Base-by-base conservation (phyloP, 1,140 invertebrate genomes). In the Macrocentrus cingulum region DNA sequence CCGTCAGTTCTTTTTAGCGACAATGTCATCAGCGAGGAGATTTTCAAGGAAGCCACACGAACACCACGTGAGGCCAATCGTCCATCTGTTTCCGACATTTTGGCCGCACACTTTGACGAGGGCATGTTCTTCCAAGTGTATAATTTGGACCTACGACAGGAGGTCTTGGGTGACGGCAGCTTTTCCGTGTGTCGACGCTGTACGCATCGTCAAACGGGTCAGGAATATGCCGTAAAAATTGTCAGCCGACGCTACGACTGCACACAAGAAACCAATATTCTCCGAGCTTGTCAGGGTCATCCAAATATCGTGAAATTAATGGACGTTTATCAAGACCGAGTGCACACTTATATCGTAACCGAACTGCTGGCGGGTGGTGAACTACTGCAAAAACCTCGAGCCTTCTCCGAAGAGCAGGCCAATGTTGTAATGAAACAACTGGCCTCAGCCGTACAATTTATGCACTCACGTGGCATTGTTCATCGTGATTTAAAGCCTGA, bases 401-500 rank as follows among this genome's bases (percentile, higher is more conserved):
- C 81, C 36, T 92, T 92, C 66, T 87, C 85, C 6, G 87, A 91
- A 72, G 69, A 82, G 55, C 84, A 91, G 77, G 85, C 90, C 29
- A 81, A 83, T 64, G 74, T 77, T 58, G 83, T 94, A 29, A 86
- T 94, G 83, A 75, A 81, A 20, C 90, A 94, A 70, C 79, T 97
- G 22, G 88, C 94, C 0, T 85, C 86, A 2, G 92, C 91, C 32
- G 87, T 96, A 3, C 77, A 84, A 41, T 92, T 88, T 71, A 91
- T 96, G 84, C 93, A 95, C 79, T 81, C 80, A 15, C 80, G 85
- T 53, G 87, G 88, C 7, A 85, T 95, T 32, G 92, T 94, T 22
- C 94, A 97, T 78, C 77, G 94, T 42, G 94, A 97, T 76, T 82
- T 97, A 2, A 97, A 97, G 76, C 93, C 94, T 2, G 93, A 95